Evolutionary conservation across 2,888 invertebrate genomes (phyloP), one percentile per base, ranked within the genome.

Genomic region (Lottia gigantea): DNA sequence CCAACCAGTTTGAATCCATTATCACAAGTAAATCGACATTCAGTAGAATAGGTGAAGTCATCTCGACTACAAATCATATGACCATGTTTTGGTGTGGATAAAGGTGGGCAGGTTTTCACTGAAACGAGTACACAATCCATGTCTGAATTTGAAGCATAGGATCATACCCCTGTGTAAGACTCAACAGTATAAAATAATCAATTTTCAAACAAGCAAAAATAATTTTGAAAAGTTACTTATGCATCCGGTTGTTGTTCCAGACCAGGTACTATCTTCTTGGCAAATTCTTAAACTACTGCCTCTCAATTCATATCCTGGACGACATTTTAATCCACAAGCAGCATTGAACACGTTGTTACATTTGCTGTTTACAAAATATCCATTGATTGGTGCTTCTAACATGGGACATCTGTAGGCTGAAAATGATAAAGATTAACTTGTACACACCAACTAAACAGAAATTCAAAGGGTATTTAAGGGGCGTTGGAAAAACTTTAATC

Each of bases 301-400:
- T 84, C 77, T 84, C 80, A 82, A 90, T 80, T 84, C 90, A 84
- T 92, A 93, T 1, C 93, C 93, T 40, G 92, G 91, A 79, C 91
- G 90, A 82, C 93, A 93, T 62, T 92, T 89, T 11, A 92, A 89
- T 0, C 93, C 93, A 85, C 93, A 93, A 0, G 92, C 93, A n/a
- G 92, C 92, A 83, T 93, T 92, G 66, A 93, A 89, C 8, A 92
- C 92, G 79, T 92, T 92, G 71, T 90, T 91, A 83, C 93, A 93
- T 45, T 90, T 89, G 55, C 90, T 90, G 78, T 92, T 92, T 1
- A 93, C 92, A 82, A 93, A 92, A 84, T 92, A 92, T 6, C 93
- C 93, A 83, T 92, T 91, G 67, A 90, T 89, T 0, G 93, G 93
- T 1, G 91, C 90, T 16, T 82, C 83, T 68, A 93, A 82, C 75